Evolutionary conservation across 2,113 vertebrate genomes (phyloP).

Genomic region (Heloderma charlesbogerti): DNA sequence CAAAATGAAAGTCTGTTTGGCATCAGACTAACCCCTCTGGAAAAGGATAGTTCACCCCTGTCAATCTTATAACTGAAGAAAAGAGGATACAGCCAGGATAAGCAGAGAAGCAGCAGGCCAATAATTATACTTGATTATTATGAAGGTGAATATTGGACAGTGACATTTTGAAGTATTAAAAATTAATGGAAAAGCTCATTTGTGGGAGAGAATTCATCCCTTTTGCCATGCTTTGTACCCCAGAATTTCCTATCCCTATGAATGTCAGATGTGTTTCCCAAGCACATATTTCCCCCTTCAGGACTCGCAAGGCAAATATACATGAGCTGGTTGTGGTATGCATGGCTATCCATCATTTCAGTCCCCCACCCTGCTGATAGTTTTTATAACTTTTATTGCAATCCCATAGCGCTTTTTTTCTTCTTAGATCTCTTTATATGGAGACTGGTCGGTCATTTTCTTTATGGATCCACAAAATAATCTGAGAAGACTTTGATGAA

Average conservation of each 20-base stretch:
- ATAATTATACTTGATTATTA: slow-evolving; percentile 41
- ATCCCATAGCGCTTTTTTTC: neutral
- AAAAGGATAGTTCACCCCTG: slow-evolving; percentile 31
- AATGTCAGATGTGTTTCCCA: neutral
- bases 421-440: neutral
- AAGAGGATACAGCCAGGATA: neutral
- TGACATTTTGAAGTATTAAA: slow-evolving; percentile 30
- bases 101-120: slow-evolving; percentile 19
- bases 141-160: slow-evolving; percentile 30
- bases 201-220: neutral
- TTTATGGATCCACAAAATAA: neutral
- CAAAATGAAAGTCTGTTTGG: slow-evolving; percentile 50
- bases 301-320: neutral
- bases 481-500: neutral
- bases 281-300: slow-evolving; percentile 31
- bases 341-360: neutral
- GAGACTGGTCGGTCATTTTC: neutral
- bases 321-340: slow-evolving; percentile 1
- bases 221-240: neutral
- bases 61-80: neutral
- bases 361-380: neutral
- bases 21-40: slow-evolving; percentile 29
- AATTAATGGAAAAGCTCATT: neutral
- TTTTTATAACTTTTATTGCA: neutral
- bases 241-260: slow-evolving; percentile 21